These are phyloP conservation scores for Neoarius graeffei DNA, from an alignment of 2,113 vertebrate genomes.

Conservation along the genomic window DNA sequence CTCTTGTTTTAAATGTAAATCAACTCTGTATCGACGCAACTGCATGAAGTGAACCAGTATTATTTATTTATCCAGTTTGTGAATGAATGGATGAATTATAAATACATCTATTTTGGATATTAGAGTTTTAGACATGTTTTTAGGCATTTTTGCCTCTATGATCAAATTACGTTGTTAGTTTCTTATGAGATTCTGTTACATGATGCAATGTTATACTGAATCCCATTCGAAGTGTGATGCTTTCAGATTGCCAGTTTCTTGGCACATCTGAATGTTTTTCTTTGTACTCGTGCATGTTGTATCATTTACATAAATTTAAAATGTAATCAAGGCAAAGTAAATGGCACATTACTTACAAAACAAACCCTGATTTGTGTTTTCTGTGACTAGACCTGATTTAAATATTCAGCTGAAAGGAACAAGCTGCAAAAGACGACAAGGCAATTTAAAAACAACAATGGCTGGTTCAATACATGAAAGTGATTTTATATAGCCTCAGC, in stretches of 20 bases:
- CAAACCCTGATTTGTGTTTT: neutral
- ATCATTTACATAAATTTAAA: neutral
- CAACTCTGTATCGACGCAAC: neutral
- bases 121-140: neutral
- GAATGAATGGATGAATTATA: neutral
- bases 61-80: neutral
- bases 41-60: neutral
- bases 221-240: neutral
- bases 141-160: neutral
- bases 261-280: neutral
- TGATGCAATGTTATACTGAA: neutral
- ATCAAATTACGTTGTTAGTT: neutral
- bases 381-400: neutral
- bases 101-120: neutral
- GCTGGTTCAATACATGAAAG: neutral
- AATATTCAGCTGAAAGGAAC: neutral
- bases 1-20: neutral
- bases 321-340: neutral
- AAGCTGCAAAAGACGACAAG: neutral
- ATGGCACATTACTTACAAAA: neutral
- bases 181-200: neutral
- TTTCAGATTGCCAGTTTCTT: slow-evolving; percentile 6
- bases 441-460: neutral
- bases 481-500: neutral
- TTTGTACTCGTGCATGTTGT: neutral